Evolutionary conservation across 2,113 vertebrate species (phyloP).

Genomic region (Irena cyanogastra): DNA sequence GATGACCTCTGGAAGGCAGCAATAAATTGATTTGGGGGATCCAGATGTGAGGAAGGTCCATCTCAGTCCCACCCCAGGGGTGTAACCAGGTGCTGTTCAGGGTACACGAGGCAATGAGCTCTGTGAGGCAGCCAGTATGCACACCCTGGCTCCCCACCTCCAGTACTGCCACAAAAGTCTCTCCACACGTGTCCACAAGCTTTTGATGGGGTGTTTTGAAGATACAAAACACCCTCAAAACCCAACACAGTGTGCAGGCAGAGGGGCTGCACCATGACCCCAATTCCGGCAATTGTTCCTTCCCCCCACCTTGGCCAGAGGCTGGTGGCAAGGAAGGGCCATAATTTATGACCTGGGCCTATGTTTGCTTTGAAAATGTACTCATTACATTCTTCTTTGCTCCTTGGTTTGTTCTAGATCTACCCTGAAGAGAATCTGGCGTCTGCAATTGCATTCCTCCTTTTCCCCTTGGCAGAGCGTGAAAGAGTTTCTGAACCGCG

Average conservation of each 20-base stretch:
- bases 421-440: constrained; percentile 9
- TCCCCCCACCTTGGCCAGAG: not conserved
- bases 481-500: constrained; percentile 8
- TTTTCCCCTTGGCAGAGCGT: constrained; percentile 17
- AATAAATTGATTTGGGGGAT: not conserved
- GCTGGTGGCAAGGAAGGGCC: not conserved
- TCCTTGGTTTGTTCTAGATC: not conserved
- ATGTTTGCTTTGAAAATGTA: not conserved
- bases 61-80: fast-evolving
- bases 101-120: fast-evolving
- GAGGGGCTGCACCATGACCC: not conserved
- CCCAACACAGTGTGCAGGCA: not conserved
- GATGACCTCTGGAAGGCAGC: not conserved
- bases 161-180: not conserved
- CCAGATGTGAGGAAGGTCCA: not conserved
- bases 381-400: not conserved
- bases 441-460: not conserved
- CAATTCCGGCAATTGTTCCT: not conserved
- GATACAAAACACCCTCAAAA: not conserved
- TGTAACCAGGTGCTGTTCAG: fast-evolving
- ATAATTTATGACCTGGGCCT: not conserved
- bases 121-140: fast-evolving
- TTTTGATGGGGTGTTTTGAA: not conserved
- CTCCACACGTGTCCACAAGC: not conserved
- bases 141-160: not conserved